Conservation (phyloP, 2,797 vertebrate species). For the Odontamblyopus rebecca region DNA sequence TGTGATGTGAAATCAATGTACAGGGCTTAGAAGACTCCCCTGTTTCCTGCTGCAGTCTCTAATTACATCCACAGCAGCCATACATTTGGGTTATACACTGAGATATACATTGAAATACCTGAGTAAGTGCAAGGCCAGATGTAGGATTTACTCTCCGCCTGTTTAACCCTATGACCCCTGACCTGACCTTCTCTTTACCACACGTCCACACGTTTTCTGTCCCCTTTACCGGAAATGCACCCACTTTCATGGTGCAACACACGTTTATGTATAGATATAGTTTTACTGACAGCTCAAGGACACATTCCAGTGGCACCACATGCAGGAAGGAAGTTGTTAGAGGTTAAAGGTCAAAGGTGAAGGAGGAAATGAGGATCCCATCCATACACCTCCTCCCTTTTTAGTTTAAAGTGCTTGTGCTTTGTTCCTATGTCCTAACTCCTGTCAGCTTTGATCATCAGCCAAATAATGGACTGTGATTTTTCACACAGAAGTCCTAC, state of each 20-base stretch:
- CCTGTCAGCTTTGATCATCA: conserved; percentile 12
- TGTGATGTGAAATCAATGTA: conserved; percentile 2
- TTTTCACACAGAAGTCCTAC: background rate
- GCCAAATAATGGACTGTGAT: background rate
- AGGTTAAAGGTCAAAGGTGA: conserved; percentile 53
- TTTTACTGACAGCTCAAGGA: conserved; percentile 37
- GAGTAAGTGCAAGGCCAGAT: conserved; percentile 56
- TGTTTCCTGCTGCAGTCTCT: conserved; percentile 39
- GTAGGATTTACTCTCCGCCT: conserved; percentile 51
- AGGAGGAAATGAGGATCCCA: conserved; percentile 54
- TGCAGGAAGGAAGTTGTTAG: conserved; percentile 53
- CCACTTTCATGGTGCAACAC: conserved; percentile 34
- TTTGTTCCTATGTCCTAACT: conserved; percentile 3
- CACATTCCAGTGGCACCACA: conserved; percentile 39
- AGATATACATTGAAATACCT: conserved; percentile 18
- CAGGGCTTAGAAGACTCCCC: conserved; percentile 13
- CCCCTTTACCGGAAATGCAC: conserved; percentile 24
- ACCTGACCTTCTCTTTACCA: conserved; percentile 40
- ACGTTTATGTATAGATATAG: conserved; percentile 33
- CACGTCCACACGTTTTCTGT: conserved; percentile 35
- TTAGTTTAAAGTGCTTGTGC: background rate
- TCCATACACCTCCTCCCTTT: conserved; percentile 10
- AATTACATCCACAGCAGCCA: conserved; percentile 48
- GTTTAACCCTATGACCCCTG: conserved; percentile 48
- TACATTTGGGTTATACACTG: conserved; percentile 13